Percentiles rank a stretch among this genome's conserved stretches.
These are phyloP conservation scores for Diabrotica virgifera DNA, from an alignment of 1,140 invertebrate genomes.

Conservation along the genomic window DNA sequence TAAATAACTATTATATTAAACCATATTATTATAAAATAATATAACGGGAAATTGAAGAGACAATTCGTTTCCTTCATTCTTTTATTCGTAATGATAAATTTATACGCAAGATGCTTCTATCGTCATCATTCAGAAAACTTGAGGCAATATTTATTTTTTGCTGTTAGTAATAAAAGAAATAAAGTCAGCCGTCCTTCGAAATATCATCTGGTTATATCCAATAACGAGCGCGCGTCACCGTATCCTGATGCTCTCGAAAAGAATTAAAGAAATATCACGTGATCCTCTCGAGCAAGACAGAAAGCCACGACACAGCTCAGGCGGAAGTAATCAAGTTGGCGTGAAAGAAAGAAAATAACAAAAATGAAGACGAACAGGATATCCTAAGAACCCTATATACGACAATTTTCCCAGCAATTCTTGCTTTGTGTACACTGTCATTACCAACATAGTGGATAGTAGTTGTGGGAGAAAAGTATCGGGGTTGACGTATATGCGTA, in stretches of 20 bases:
- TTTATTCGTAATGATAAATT: no score
- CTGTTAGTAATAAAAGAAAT: no score
- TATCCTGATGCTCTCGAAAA: background rate
- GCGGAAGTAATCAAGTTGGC: background rate
- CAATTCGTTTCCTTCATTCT: no score
- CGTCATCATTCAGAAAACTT: no score
- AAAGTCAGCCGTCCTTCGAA: background rate
- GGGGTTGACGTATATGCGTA: background rate
- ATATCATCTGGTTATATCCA: background rate
- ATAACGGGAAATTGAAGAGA: no score
- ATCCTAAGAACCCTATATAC: conserved; percentile 12
- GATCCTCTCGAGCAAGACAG: background rate
- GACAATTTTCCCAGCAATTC: conserved; percentile 14
- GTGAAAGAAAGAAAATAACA: conserved; percentile 9
- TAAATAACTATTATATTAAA: no score
- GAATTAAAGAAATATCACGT: conserved; percentile 1
- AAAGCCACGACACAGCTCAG: background rate
- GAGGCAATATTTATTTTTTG: no score
- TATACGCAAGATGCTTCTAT: no score
- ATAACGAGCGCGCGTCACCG: background rate
- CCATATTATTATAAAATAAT: no score
- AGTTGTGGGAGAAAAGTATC: background rate
- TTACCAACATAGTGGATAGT: conserved; percentile 10
- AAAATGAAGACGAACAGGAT: conserved; percentile 13
- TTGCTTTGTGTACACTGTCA: conserved; percentile 15